phyloP scores from a whole-genome alignment of 2,797 vertebrate genomes.

The Microctenopoma lineatum region DNA sequence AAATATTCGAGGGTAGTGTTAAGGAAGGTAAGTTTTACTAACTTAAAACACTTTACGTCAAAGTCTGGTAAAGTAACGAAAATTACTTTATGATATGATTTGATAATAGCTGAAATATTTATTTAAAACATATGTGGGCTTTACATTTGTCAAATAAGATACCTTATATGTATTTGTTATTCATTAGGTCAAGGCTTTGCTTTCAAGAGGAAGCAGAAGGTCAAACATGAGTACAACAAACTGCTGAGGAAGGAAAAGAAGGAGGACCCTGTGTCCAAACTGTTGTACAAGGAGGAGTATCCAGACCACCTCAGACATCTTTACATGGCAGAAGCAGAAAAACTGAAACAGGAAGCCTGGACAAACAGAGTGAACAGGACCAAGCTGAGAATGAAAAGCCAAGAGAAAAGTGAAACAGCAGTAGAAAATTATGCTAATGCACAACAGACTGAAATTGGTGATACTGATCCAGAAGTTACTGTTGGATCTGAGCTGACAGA shows the following conservation, averaged over 20 bases:
- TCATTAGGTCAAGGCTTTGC: constrained; percentile 92
- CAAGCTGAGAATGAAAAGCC: constrained; percentile 58
- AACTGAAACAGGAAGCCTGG: constrained; percentile 79
- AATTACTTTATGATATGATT: background rate
- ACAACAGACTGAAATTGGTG: constrained; percentile 11
- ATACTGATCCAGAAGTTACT: constrained; percentile 25
- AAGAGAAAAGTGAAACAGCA: background rate
- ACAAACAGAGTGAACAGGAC: constrained; percentile 70
- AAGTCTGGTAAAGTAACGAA: background rate
- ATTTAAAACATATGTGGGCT: background rate
- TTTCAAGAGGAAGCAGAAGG: constrained; percentile 88
- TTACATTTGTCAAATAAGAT: no score
- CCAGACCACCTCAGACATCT: constrained; percentile 95
- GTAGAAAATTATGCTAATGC: background rate
- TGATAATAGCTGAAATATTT: no score
- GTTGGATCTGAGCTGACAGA: constrained; percentile 30
- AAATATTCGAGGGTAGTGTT: constrained; percentile 80
- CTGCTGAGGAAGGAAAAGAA: constrained; percentile 84
- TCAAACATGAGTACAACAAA: constrained; percentile 89
- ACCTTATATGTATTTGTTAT: background rate
- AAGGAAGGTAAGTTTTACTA: constrained; percentile 76
- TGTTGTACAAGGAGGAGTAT: constrained; percentile 85
- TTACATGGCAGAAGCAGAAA: constrained; percentile 90
- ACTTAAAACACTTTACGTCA: background rate
- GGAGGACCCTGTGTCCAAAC: constrained; percentile 34